Conservation (phyloP, 2,113 vertebrate species). For the Dinomys branickii region DNA sequence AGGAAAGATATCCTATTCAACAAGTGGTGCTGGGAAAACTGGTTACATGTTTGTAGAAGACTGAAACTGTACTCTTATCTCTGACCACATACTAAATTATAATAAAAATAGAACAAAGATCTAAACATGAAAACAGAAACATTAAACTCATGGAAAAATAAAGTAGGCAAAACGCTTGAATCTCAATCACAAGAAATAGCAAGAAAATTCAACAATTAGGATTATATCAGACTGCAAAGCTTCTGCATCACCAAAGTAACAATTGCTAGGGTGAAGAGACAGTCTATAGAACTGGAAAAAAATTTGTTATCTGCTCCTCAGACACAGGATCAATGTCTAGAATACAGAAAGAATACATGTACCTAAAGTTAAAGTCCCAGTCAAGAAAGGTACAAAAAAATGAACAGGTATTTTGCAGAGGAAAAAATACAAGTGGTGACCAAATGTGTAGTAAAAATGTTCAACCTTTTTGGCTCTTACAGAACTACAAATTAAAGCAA, state of each 20-base stretch:
- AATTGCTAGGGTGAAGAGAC: neutral
- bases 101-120: no score
- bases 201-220: neutral
- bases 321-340: neutral
- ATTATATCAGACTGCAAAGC: neutral
- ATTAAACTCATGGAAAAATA: no score
- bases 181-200: neutral
- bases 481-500: neutral
- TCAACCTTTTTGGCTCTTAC: neutral
- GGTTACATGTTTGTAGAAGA: no score
- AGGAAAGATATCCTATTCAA: no score
- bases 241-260: neutral
- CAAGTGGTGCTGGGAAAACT: no score
- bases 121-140: no score
- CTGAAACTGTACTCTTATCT: no score
- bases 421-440: neutral
- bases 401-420: neutral
- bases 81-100: no score
- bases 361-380: neutral
- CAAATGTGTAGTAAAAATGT: neutral
- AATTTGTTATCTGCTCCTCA: neutral
- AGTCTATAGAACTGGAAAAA: neutral
- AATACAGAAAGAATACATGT: neutral
- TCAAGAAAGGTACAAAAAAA: neutral
- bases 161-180: neutral